phyloP scores from a whole-genome alignment of 2,888 invertebrate genomes.

The Eulithis testata region DNA sequence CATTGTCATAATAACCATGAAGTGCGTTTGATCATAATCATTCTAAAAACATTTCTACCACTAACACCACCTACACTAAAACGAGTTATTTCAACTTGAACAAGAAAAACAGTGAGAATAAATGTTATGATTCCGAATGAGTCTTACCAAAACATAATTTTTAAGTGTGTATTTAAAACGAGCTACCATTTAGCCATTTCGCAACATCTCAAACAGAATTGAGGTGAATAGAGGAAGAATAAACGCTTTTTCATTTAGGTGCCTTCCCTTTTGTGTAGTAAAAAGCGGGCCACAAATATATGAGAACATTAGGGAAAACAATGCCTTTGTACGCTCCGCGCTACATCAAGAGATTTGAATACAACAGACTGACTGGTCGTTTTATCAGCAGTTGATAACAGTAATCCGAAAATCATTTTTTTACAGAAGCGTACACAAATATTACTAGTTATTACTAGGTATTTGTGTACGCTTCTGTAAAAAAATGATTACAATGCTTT shows the following conservation, averaged over 20 bases:
- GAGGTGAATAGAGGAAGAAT: conserved; percentile 59
- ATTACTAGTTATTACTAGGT: no score
- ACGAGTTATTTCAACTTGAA: conserved; percentile 24
- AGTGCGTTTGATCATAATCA: conserved; percentile 5
- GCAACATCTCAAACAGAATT: conserved; percentile 51
- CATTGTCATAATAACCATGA: conserved; percentile 8
- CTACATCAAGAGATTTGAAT: conserved; percentile 59
- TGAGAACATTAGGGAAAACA: conserved; percentile 72
- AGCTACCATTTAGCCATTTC: conserved; percentile 40
- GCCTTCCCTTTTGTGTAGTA: conserved; percentile 66
- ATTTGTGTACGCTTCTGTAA: no score
- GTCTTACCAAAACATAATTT: conserved; percentile 32
- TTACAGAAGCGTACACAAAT: conserved; percentile 4
- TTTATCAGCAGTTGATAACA: conserved; percentile 43
- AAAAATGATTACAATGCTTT: no score
- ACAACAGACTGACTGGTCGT: conserved; percentile 56
- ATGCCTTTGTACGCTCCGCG: conserved; percentile 60
- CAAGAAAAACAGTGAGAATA: conserved; percentile 30
- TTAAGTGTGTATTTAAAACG: conserved; percentile 29
- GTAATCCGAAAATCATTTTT: conserved; percentile 20
- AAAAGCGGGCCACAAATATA: conserved; percentile 68
- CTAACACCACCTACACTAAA: conserved; percentile 11
- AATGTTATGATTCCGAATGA: conserved; percentile 29
- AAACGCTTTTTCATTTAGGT: conserved; percentile 70
- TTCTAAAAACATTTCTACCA: conserved; percentile 9